Base-by-base conservation (phyloP, 2,113 vertebrate species). In the Sakesphorus luctuosus region DNA sequence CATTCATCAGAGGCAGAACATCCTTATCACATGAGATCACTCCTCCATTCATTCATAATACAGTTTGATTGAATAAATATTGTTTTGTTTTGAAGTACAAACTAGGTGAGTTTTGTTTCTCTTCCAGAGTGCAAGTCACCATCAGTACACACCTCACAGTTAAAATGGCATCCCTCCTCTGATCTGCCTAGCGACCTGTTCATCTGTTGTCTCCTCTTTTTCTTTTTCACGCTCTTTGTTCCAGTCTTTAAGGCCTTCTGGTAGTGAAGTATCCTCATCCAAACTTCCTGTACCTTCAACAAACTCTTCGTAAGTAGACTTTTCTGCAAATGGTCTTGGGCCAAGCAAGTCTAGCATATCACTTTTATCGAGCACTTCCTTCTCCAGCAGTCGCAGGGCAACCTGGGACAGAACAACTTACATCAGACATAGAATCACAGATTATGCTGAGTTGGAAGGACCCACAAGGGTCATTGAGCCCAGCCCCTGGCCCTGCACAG, bases 221-320 rank as follows among this genome's bases (percentile, higher is more conserved):
- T 98, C 98, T 38, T 96, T 98, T 53, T 98, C 97, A 56, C 98
- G 94, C n/a, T 99, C 99, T 95, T 97, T 99, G 97, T 99, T 99
- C 99, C 99, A 99, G 98, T 99, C 99, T 97, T 99, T 99, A 84
- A 99, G 98, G 71, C 99, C 99, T 91, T 99, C 99, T 0, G 99
- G 99, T 71, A 99, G 98, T 0, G 99, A 97, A 0, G 99, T 99
- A 97, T 99, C 99, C 93, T 99, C 99, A 6, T 99, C 99, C 94
- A 99, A 92, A 25, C 99, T 98, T 13, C 99, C 99, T 0, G 99
- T 99, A 55, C 99, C 99, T 97, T 99, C 99, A 65, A 99, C 99
- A 95, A 99, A 99, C 36, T 99, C 99, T 96, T 99, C 99, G 0
- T 99, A 99, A 0, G 99, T 99, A 18, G 99, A 99, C 96, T 99